These are phyloP conservation scores for Tethya wilhelma DNA, from an alignment of 37 sponge, comb jelly and placozoan genomes.

Conservation along the genomic window DNA sequence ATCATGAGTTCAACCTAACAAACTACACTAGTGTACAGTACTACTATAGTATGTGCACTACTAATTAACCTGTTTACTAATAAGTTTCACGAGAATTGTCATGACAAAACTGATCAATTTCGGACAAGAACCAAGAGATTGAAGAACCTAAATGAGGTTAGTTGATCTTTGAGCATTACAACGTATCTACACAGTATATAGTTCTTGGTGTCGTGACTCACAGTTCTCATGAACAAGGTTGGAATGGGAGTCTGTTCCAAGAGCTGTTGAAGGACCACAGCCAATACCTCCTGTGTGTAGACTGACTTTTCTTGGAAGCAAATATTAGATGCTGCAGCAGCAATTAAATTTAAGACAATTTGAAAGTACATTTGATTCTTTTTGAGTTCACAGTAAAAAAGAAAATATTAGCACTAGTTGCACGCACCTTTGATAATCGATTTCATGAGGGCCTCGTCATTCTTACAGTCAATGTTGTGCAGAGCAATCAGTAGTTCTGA, in stretches of 20 bases:
- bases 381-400: too few species aligned
- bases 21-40: background rate
- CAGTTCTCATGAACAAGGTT: constrained; percentile 97
- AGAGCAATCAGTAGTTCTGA: constrained; percentile 93
- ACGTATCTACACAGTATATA: background rate
- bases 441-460: constrained; percentile 91
- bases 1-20: background rate
- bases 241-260: constrained; percentile 91
- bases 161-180: background rate
- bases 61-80: constrained; percentile 80
- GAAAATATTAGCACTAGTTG: background rate
- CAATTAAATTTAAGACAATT: background rate
- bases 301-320: constrained; percentile 90
- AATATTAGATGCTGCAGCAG: constrained; percentile 77
- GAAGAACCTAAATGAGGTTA: constrained; percentile 81
- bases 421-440: constrained; percentile 87
- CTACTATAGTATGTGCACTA: background rate
- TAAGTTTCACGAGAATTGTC: constrained; percentile 84
- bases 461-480: constrained; percentile 88
- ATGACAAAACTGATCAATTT: constrained; percentile 85
- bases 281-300: constrained; percentile 92
- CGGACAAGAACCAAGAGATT: constrained; percentile 81
- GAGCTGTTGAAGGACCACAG: constrained; percentile 91
- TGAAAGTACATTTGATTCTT: too few species aligned
- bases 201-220: constrained; percentile 53